Base-by-base conservation (phyloP, 2,113 vertebrate species). In the Caloenas nicobarica region DNA sequence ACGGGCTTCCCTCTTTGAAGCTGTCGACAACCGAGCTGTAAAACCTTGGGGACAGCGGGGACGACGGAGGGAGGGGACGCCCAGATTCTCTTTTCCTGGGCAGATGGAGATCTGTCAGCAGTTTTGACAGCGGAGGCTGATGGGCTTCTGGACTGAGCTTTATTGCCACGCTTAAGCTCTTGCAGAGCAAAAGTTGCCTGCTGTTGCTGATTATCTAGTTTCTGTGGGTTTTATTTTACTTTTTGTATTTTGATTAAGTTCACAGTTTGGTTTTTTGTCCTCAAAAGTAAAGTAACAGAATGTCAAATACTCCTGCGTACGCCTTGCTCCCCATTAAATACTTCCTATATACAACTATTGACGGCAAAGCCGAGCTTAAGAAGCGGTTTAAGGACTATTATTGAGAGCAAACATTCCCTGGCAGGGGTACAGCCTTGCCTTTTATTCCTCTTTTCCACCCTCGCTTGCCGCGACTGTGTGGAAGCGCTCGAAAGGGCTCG, bases 331-430 rank as follows among this genome's bases (percentile, higher is more conserved):
- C 58, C n/a, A 0, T 6, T 11, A 16, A 69, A 25, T 1, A 5
- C 31, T 46, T 36, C 64, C 69, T 9, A 0, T 6, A 4, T 2
- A 2, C 58, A 3, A 3, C n/a, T 11, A 8, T 12, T 2, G 7
- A 3, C 0, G 1, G n/a, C 46, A 2, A 25, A 25, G 28, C 15
- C 2, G 2, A 25, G 28, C 46, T 69, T 31, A 0, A 28, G 73
- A 21, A 38, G 72, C 2, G 6, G 3, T 44, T 11, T 9, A 6
- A 24, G 57, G 64, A 8, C 44, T 33, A 0, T 2, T 9, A 34
- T 2, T 9, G 38, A 48, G 73, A 62, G 25, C 31, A 16, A 50
- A 31, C 36, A 0, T 25, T 58, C 28, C 56, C 68, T 48, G 40
- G 33, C 24, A 33, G 16, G 24, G 46, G 29, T 21, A 48, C 83